Evolutionary conservation across 2,113 vertebrate genomes (phyloP), one percentile per base, ranked within the genome.

Genomic region (Choloepus hoffmanni): DNA sequence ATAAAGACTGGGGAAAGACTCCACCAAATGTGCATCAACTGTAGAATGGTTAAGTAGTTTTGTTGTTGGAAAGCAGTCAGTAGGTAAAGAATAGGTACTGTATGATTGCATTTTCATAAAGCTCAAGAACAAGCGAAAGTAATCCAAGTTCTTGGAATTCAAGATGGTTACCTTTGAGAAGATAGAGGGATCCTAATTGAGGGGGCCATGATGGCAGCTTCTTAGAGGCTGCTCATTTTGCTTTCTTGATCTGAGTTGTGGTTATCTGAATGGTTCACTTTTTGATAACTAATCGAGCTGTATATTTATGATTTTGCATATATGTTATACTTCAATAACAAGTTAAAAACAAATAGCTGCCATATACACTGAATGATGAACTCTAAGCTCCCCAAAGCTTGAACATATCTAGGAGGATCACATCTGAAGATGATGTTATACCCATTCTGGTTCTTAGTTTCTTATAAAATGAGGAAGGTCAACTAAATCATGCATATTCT

Each of bases 111-210:
- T 50, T 92, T 92, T 78, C 48, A 36, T 78, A 15, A 85, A 72
- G 43, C 43, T 85, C 55, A 90, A 95, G 53, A 78, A 90, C 26
- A 72, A 63, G 63, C 40, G 48, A 89, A 91, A 67, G n/a, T 1
- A 83, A 55, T 33, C 40, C 77, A 33, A 43, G 5, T 45, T 55
- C 19, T 73, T 86, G 1, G 26, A 88, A 82, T 81, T 88, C 43
- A 73, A 63, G 33, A 63, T 63, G 15, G 30, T 43, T 48, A 81
- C 53, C 21, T 74, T 92, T 76, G 26, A 36, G 28, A 43, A 33
- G 16, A 81, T 74, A 63, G 72, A 74, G 48, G 58, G 53, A 23
- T 86, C 21, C 53, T 73, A 21, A 45, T 1, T 63, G 65, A 85
- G 45, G 33, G 45, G 85, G n/a, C 55, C 63, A 85, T 91, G 21